Evolutionary conservation across 2,797 vertebrate genomes (phyloP).

Genomic region (Hippoglossus hippoglossus): DNA sequence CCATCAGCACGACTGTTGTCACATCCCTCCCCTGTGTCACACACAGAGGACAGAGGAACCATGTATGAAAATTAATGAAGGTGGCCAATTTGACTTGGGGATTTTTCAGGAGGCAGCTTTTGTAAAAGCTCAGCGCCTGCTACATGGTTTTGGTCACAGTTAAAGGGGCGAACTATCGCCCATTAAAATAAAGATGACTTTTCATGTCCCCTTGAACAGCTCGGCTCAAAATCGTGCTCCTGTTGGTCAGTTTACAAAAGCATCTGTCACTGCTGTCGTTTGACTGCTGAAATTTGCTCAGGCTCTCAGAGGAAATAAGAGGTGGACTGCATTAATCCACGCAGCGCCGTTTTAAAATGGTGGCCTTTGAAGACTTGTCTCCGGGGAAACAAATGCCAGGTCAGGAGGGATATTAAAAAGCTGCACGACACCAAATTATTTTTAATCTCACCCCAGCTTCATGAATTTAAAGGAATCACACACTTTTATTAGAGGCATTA

Average conservation of each 20-base stretch:
- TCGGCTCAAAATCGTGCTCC: neutral
- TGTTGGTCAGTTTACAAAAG: slow-evolving; percentile 9
- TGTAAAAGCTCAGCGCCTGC: neutral
- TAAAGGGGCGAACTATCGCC: neutral
- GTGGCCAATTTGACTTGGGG: neutral
- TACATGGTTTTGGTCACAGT: neutral
- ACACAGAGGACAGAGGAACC: neutral
- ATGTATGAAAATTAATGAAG: neutral
- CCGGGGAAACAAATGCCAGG: slow-evolving; percentile 70
- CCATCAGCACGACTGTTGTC: neutral
- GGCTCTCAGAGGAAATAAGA: slow-evolving; percentile 77
- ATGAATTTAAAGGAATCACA: slow-evolving; percentile 26
- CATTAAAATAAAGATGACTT: slow-evolving; percentile 18
- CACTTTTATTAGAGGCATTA: neutral
- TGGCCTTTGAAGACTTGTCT: slow-evolving; percentile 61
- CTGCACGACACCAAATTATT: slow-evolving; percentile 58
- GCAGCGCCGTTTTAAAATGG: slow-evolving; percentile 48
- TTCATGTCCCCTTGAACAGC: neutral
- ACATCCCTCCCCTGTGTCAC: neutral
- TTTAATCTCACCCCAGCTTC: slow-evolving; percentile 51
- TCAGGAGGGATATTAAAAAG: slow-evolving; percentile 62
- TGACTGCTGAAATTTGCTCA: slow-evolving; percentile 68
- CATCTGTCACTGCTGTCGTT: slow-evolving; percentile 20
- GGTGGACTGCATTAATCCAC: slow-evolving; percentile 64
- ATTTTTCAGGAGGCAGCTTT: neutral